Evolutionary conservation across 1,140 invertebrate species (phyloP), one percentile per base, ranked within the genome.

Genomic region (Drosophila tristis): DNA sequence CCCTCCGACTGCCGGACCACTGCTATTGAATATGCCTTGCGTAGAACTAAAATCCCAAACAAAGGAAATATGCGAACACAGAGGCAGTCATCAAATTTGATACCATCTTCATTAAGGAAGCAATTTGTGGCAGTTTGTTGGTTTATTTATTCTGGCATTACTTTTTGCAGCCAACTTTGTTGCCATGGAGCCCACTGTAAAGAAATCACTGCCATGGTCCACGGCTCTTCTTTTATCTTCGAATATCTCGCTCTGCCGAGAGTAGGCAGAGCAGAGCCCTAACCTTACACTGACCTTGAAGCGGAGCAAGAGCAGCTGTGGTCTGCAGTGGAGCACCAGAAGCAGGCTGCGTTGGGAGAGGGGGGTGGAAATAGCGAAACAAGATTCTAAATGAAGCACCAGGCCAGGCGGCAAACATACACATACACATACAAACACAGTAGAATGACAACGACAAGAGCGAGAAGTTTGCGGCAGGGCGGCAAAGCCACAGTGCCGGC

Each of bases 211-310:
- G 82, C 70, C 82, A 86, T 87, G 81, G 81, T 78, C 81, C 61
- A 86, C 78, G 81, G 81, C 81, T 81, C 61, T 66, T 72, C 43
- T 23, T 43, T 57, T 25, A 43, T 45, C 42, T n/a, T n/a, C 26
- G 16, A 47, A 56, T 39, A 42, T 56, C n/a, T n/a, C 39, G 42
- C 25, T 9, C 31, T 31, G 31, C 8, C 31, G 31, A 31, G 31
- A 31, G 8, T 8, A 15, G 45, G 71, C 71, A 57, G 67, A 76
- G 60, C 63, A 42, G 65, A 45, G 44, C 66, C 64, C 84, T 87
- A 87, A 87, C 82, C 82, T 87, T 87, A 87, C 57, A 79, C 79
- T 87, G 82, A 87, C 82, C 82, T 87, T 87, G 84, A 84, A 82
- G 66, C 74, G 75, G 66, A 86, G 82, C 74, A 54, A 80, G 66